Evolutionary conservation across 2,888 invertebrate species (phyloP).

Genomic region (Gymnocheta viridis): DNA sequence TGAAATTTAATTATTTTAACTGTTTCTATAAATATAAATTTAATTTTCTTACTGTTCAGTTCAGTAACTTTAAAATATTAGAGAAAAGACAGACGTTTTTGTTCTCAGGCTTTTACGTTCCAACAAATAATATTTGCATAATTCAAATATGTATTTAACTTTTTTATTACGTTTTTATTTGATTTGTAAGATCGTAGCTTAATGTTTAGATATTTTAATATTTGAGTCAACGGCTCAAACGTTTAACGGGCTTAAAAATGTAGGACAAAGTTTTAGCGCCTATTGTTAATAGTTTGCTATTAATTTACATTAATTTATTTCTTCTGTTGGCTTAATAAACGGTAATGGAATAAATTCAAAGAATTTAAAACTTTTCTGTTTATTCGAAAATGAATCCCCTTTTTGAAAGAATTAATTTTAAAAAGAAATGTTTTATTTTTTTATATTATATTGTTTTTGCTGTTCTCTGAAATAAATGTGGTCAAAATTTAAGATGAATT

Average conservation of each 20-base stretch:
- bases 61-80: slow-evolving; percentile 19
- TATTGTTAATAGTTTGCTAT: neutral
- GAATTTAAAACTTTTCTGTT: too few species aligned
- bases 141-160: neutral
- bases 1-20: neutral
- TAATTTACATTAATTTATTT: neutral
- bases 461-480: too few species aligned
- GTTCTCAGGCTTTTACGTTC: slow-evolving; percentile 16
- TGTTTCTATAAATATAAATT: neutral
- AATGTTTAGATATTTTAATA: neutral
- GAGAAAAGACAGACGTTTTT: neutral
- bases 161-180: neutral
- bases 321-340: neutral
- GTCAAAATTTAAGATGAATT: too few species aligned
- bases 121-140: slow-evolving; percentile 1
- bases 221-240: neutral
- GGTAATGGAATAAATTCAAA: too few species aligned
- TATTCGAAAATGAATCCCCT: too few species aligned
- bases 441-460: too few species aligned
- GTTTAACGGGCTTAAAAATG: neutral
- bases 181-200: neutral
- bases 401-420: too few species aligned
- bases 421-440: too few species aligned
- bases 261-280: neutral
- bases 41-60: slow-evolving; percentile 5